These are phyloP conservation scores for Syngnathus floridae DNA, from an alignment of 2,113 vertebrate species.

Conservation along the genomic window DNA sequence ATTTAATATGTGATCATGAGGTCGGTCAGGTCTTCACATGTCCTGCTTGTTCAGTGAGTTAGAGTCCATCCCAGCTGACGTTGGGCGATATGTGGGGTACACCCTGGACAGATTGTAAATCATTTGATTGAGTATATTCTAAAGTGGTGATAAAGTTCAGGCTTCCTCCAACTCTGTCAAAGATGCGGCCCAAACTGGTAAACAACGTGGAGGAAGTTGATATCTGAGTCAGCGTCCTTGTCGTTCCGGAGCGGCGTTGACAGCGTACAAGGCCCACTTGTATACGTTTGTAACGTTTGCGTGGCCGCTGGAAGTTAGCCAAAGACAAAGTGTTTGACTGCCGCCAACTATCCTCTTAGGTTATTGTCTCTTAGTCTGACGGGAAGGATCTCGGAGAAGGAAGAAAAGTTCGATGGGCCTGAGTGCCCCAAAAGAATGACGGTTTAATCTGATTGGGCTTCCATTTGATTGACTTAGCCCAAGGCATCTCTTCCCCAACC, in stretches of 20 bases:
- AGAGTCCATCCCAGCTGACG: neutral
- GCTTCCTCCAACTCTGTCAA: slow-evolving; percentile 2
- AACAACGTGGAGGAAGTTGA: slow-evolving; percentile 6
- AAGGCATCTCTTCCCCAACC: slow-evolving; percentile 17
- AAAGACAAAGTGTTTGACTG: slow-evolving; percentile 28
- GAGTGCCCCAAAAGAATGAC: slow-evolving; percentile 36
- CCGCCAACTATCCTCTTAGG: slow-evolving; percentile 28
- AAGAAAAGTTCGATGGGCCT: slow-evolving; percentile 31
- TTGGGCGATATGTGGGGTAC: neutral
- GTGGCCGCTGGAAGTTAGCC: slow-evolving; percentile 27
- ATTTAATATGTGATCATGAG: neutral
- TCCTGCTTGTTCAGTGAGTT: neutral
- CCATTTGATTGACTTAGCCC: slow-evolving; percentile 42
- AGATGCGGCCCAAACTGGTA: neutral
- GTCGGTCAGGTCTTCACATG: neutral
- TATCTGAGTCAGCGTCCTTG: slow-evolving; percentile 18
- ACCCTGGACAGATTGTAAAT: neutral
- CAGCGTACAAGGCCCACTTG: neutral
- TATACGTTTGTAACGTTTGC: slow-evolving; percentile 1
- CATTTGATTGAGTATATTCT: slow-evolving; percentile 5
- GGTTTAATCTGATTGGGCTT: slow-evolving; percentile 51
- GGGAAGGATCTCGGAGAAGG: slow-evolving; percentile 11
- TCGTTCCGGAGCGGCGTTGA: slow-evolving; percentile 9
- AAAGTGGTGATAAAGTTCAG: slow-evolving; percentile 2
- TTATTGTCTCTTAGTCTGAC: slow-evolving; percentile 37